These are phyloP conservation scores for Alectura lathami DNA, from an alignment of 2,113 vertebrate genomes.

Conservation along the genomic window DNA sequence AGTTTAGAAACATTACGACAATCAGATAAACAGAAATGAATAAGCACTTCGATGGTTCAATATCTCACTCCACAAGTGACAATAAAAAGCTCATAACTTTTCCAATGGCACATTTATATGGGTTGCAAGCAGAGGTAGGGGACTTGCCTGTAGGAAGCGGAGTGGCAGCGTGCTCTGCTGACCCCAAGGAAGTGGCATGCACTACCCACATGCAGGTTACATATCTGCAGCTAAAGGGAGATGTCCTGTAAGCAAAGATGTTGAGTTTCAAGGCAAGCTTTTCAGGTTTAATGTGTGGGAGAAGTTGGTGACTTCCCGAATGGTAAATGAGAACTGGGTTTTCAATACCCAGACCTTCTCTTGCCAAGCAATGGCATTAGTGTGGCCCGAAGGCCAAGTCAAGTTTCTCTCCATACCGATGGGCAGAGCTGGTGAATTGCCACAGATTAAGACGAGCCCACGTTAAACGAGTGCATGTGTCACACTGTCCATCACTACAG, in stretches of 20 bases:
- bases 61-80: slow-evolving; percentile 65
- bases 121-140: slow-evolving; percentile 6
- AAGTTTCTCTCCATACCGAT: background rate
- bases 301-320: no score
- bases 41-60: slow-evolving; percentile 59
- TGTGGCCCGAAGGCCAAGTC: background rate
- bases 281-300: background rate
- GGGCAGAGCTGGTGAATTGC: background rate
- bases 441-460: rapidly evolving
- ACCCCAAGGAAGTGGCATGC: background rate
- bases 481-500: no score
- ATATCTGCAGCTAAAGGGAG: background rate
- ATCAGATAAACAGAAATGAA: slow-evolving; percentile 79
- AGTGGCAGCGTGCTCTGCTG: background rate
- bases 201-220: background rate
- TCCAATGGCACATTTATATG: slow-evolving; percentile 35
- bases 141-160: slow-evolving; percentile 25
- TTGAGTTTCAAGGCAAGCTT: background rate
- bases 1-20: slow-evolving; percentile 73
- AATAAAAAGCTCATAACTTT: slow-evolving; percentile 80
- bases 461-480: background rate
- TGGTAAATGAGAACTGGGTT: rapidly evolving
- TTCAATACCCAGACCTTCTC: background rate
- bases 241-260: background rate
- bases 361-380: background rate